Evolutionary conservation across 1,140 invertebrate genomes (phyloP), one percentile per base, ranked within the genome.

Genomic region (Atta colombica): DNA sequence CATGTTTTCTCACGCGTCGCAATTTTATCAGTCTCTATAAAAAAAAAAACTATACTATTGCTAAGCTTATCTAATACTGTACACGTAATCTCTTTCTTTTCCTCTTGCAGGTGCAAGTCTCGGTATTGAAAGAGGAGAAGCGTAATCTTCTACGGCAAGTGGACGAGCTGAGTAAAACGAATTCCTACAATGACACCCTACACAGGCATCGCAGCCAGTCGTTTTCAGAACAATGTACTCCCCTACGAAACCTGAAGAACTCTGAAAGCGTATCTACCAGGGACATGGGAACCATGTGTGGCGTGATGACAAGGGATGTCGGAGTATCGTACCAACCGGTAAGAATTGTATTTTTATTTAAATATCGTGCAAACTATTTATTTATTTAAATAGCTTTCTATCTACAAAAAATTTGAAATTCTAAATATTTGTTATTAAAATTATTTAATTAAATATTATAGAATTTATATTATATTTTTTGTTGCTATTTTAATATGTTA

Each of bases 101-200:
- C 63, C 16, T 31, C n/a, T 39, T 25, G 61, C 92, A 97, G 97
- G 96, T 96, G 77, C 97, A 98, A 95, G 95, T 98, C 16, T 96
- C 96, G 55, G 96, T 97, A 45, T 93, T 98, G 72, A 97, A 97
- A 91, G 96, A 97, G 88, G 98, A 98, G 93, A 98, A 98, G 87
- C 95, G 97, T 21, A 96, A 96, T 39, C 93, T 98, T 78, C 91
- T 96, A 69, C 94, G 96, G 49, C 96, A 97, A 92, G 93, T 97
- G 14, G 95, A 95, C 39, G 92, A 93, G 68, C 85, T 92, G 35
- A 92, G 88, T 82, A 91, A 91, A 85, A 85, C 72, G 61, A 93
- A 84, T 81, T 71, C 88, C 61, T 90, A 88, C 93, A 94, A 87
- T 85, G 95, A 93, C 90, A 94, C 90, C 77, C 75, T 91, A 72